Evolutionary conservation across 2,113 vertebrate species (phyloP).

Genomic region (Ploceus nigricollis): DNA sequence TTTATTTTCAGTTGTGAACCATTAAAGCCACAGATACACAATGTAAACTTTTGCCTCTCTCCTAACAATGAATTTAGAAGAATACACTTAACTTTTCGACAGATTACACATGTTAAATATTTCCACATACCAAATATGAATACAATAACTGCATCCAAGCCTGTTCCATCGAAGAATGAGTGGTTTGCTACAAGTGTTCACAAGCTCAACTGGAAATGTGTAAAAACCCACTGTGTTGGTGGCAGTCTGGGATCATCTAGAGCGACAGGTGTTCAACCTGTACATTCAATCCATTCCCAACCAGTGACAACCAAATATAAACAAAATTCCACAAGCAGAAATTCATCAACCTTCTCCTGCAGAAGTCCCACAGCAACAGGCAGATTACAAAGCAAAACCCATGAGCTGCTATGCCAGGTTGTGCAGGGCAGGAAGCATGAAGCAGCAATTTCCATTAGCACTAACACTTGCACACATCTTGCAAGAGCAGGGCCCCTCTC

Average conservation of each 20-base stretch:
- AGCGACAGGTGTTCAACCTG: background rate
- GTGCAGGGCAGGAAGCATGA: background rate
- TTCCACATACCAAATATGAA: background rate
- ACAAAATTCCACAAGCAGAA: background rate
- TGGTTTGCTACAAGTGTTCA: background rate
- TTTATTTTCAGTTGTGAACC: background rate
- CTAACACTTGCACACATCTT: background rate
- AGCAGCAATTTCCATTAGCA: background rate
- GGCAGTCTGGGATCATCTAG: background rate
- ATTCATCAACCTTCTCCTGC: background rate
- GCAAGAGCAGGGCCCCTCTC: background rate
- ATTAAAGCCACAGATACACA: background rate
- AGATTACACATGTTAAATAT: background rate
- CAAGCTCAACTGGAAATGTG: background rate
- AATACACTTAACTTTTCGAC: background rate
- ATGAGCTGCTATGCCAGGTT: background rate
- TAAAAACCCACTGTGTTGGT: background rate
- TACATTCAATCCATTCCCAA: background rate
- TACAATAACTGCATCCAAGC: background rate
- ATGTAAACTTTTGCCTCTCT: background rate
- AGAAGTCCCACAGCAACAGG: background rate
- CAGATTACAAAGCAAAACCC: background rate
- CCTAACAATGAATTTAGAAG: background rate
- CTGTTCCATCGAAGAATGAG: background rate
- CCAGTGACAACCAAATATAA: background rate